A percentile compares a stretch with the other conserved stretches of the same genome.
Evolutionary conservation across 2,888 invertebrate species (phyloP).

Genomic region (Philonicus albiceps): DNA sequence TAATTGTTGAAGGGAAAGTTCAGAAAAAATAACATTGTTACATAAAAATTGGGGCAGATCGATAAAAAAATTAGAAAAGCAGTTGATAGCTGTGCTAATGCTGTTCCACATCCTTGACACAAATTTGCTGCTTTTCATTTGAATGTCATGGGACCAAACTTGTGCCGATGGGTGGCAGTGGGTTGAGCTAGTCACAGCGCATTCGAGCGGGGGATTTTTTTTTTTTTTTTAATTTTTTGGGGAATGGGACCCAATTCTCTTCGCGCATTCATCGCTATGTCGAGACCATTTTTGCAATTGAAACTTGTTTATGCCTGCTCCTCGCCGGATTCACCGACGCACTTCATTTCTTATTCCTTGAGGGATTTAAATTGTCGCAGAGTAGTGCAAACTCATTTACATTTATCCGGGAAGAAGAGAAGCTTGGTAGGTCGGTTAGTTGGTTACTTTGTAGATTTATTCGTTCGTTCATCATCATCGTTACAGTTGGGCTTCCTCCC

Average conservation of each 20-base stretch:
- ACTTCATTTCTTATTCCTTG: constrained; percentile 23
- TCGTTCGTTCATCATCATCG: not conserved
- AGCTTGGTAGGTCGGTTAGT: not conserved
- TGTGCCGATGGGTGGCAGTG: not conserved
- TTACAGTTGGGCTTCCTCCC: not conserved
- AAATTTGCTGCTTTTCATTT: not conserved
- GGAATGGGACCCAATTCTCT: not conserved
- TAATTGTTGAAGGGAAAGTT: not conserved
- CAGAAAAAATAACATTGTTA: not conserved
- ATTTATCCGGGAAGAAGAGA: not conserved
- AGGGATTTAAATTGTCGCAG: constrained; percentile 18
- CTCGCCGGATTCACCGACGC: not conserved
- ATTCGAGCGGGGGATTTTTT: too few species aligned
- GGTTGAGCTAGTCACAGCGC: not conserved
- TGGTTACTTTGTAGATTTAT: not conserved
- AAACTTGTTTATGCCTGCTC: constrained; percentile 1
- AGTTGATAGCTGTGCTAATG: not conserved
- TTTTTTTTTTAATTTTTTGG: too few species aligned
- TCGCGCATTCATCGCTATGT: not conserved
- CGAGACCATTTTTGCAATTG: not conserved
- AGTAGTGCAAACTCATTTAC: constrained; percentile 29
- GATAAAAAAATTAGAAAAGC: not conserved
- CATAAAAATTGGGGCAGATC: not conserved
- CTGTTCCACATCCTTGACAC: not conserved
- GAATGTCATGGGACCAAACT: not conserved